Conservation (phyloP, 2,797 vertebrate species). For the Tympanoctomys barrerae region DNA sequence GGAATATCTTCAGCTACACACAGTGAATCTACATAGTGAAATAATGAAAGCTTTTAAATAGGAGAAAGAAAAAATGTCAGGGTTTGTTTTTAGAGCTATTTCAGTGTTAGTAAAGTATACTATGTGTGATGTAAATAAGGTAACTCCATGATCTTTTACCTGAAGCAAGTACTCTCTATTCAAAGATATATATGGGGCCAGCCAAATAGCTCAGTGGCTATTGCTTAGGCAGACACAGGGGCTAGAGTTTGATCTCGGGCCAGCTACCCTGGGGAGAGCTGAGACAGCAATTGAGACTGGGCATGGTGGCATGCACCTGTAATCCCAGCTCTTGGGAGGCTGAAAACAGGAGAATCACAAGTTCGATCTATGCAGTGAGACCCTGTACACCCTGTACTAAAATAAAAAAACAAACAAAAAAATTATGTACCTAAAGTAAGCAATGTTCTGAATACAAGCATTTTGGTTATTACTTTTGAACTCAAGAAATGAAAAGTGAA, state of each 20-base stretch:
- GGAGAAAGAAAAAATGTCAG: background rate
- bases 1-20: background rate
- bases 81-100: background rate
- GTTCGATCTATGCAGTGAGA: too few relatives aligned
- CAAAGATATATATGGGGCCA: background rate
- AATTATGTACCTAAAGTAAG: background rate
- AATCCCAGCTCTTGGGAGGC: too few relatives aligned
- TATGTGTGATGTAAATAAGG: background rate
- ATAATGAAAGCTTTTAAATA: background rate
- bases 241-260: too few relatives aligned
- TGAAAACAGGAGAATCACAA: too few relatives aligned
- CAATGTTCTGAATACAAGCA: background rate
- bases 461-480: slow-evolving; percentile 53
- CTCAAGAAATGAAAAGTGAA: background rate
- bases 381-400: too few relatives aligned
- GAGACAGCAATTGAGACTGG: too few relatives aligned
- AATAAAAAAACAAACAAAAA: too few relatives aligned
- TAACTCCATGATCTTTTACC: background rate
- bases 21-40: background rate
- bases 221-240: too few relatives aligned
- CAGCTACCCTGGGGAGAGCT: too few relatives aligned
- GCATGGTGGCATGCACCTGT: too few relatives aligned
- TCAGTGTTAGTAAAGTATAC: background rate
- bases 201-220: too few relatives aligned
- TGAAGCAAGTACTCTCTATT: background rate